These are phyloP conservation scores for Arenaria interpres DNA, from an alignment of 2,113 vertebrate genomes.

Conservation along the genomic window DNA sequence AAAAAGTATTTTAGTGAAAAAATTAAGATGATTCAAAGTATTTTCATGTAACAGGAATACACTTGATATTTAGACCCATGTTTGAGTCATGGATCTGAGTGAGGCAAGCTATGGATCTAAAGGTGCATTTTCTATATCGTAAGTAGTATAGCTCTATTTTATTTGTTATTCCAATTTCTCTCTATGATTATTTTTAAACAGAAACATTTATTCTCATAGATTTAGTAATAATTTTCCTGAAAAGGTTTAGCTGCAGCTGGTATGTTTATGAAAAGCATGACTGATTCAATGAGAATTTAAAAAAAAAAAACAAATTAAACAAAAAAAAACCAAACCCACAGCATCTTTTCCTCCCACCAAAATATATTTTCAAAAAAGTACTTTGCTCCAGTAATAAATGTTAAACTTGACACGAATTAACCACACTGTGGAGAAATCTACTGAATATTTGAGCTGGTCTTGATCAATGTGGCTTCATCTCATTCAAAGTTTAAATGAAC, in stretches of 20 bases:
- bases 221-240: neutral
- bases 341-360: neutral
- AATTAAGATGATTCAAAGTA: neutral
- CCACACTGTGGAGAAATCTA: neutral
- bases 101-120: neutral
- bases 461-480: neutral
- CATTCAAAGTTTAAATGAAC: neutral
- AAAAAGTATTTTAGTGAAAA: neutral
- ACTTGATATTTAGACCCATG: rapidly evolving
- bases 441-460: neutral
- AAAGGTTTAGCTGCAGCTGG: neutral
- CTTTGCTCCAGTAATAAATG: neutral
- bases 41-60: neutral
- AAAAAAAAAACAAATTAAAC: neutral
- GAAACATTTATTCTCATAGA: neutral
- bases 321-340: rapidly evolving
- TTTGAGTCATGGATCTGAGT: neutral
- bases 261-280: rapidly evolving
- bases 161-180: neutral
- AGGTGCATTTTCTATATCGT: neutral
- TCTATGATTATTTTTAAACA: neutral
- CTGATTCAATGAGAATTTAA: neutral
- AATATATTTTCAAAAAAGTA: neutral
- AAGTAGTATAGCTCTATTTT: neutral
- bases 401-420: neutral